Percentiles rank a stretch among this genome's conserved stretches.
Evolutionary conservation across 2,888 invertebrate genomes (phyloP).

Genomic region (Cryptocheilus praepositus): DNA sequence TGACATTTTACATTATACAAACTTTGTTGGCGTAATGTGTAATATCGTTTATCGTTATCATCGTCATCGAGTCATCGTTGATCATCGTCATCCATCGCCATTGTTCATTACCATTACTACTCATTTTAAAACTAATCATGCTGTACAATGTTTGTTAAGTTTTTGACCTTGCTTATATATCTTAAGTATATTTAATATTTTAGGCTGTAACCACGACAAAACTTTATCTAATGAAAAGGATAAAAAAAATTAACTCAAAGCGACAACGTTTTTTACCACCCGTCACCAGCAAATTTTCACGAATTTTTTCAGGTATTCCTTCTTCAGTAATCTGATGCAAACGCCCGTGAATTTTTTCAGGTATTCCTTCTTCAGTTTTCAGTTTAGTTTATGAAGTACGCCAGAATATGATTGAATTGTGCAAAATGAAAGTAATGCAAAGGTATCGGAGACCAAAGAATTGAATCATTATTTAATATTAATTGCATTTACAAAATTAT

Average conservation of each 20-base stretch:
- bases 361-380: too few species aligned
- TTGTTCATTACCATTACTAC: slow-evolving; percentile 57
- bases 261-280: slow-evolving; percentile 36
- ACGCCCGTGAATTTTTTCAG: too few species aligned
- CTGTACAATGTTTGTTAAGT: slow-evolving; percentile 75
- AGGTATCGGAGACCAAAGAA: too few species aligned
- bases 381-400: too few species aligned
- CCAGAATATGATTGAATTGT: too few species aligned
- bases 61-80: slow-evolving; percentile 4
- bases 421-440: too few species aligned
- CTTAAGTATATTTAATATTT: slow-evolving; percentile 70
- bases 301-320: neutral
- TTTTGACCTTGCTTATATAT: slow-evolving; percentile 73
- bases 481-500: too few species aligned
- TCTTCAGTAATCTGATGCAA: too few species aligned
- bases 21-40: slow-evolving; percentile 66
- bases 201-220: slow-evolving; percentile 72
- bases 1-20: slow-evolving; percentile 56
- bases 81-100: slow-evolving; percentile 55
- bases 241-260: slow-evolving; percentile 33
- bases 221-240: slow-evolving; percentile 69
- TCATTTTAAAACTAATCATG: slow-evolving; percentile 62
- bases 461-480: too few species aligned
- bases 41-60: slow-evolving; percentile 45
- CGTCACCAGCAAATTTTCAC: slow-evolving; percentile 29